Base-by-base conservation (phyloP, 2,888 invertebrate species). In the Ligdia adustata region DNA sequence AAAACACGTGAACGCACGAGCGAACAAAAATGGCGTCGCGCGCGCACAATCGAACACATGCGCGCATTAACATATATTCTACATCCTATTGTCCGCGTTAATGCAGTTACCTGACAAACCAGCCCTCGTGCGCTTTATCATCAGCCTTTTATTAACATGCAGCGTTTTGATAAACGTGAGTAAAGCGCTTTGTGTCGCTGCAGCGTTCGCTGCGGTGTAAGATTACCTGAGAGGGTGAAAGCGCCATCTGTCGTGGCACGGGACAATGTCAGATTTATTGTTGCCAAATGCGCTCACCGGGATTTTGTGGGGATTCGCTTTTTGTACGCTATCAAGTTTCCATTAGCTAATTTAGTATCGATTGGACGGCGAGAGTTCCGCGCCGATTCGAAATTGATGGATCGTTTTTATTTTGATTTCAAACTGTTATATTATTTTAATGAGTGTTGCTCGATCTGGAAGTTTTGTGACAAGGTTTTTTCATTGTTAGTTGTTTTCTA, bases 341-440 rank as follows among this genome's bases (percentile, higher is more conserved):
- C 88, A 88, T 89, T 89, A 88, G 86, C 87, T 89, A 89, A 89
- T 89, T 87, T 81, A 79, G 69, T 82, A 87, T 88, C 82, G 88
- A 72, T 76, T 71, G 62, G 64, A 66, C 77, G 75, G 79, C 69
- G 75, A 72, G 79, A 81, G 72, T 77, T 81, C 72, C 70, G 62
- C 69, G 60, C 74, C n/a, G 72, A 79, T 82, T 72, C 71, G 60
- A 59, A 77, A 77, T 80, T 86, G 86, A 88, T 87, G 82, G 84
- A 86, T 87, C 79, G 82, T 79, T 83, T 83, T 83, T 85, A 81
- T 22, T 84, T 78, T 78, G 73, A 72, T 60, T 72, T 68, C 69
- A 63, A 78, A 80, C 74, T 77, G 72, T 72, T 55, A 52, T n/a
- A n/a, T n/a, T n/a, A n/a, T n/a, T n/a, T n/a, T n/a, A n/a, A n/a